Conservation (phyloP, 30 jellyfish, hydroid and myxozoan species). For the Aurelia aurita region DNA sequence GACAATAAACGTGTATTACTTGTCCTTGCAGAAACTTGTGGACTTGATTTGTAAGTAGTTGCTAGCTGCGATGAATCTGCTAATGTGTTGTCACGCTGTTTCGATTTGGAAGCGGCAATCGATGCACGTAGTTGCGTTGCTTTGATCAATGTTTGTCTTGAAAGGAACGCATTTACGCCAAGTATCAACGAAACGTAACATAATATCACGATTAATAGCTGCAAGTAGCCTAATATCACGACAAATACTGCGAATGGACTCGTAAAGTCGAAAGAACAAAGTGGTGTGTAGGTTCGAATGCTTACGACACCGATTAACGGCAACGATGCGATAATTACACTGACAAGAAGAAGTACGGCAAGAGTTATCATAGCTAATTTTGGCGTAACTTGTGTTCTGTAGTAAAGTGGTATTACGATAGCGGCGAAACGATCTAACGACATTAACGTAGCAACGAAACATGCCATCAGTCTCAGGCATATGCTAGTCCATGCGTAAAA, state of each 20-base stretch:
- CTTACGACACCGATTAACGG: constrained; percentile 56
- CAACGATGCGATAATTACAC: constrained; percentile 47
- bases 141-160: constrained; percentile 62
- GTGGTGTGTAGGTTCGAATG: constrained; percentile 40
- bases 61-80: constrained; percentile 56
- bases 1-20: constrained; percentile 7
- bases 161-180: constrained; percentile 61
- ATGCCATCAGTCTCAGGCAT: constrained; percentile 54
- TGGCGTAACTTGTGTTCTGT: constrained; percentile 55
- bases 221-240: constrained; percentile 70
- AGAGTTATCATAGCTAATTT: constrained; percentile 8
- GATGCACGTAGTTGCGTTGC: constrained; percentile 77
- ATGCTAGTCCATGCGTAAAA: constrained; percentile 64
- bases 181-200: constrained; percentile 63
- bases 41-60: constrained; percentile 18
- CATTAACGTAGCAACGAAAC: constrained; percentile 77
- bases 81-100: constrained; percentile 55
- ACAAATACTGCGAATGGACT: constrained; percentile 57
- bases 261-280: constrained; percentile 73
- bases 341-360: constrained; percentile 4
- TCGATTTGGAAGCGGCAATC: constrained; percentile 62
- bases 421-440: constrained; percentile 76
- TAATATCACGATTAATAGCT: constrained; percentile 36
- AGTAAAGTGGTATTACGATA: constrained; percentile 63
- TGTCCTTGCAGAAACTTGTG: not conserved